Percentiles rank a stretch among this genome's conserved stretches.
Evolutionary conservation across 2,888 invertebrate genomes (phyloP).

Genomic region (Eupelmus urozonus): DNA sequence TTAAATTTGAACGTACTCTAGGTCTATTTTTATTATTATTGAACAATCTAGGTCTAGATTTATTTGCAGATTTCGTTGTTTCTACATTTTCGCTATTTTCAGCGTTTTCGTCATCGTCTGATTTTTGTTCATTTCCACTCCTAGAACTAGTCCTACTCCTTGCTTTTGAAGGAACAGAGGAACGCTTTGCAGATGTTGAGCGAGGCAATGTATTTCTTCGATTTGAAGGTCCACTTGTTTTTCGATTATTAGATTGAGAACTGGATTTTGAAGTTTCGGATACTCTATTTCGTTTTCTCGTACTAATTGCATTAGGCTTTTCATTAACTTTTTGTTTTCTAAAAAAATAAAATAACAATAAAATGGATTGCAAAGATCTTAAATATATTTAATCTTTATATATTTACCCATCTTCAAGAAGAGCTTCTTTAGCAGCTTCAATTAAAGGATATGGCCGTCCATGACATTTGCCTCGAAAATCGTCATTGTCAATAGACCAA

Average conservation of each 20-base stretch:
- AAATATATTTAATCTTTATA: not conserved
- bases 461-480: constrained; percentile 94
- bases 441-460: constrained; percentile 93
- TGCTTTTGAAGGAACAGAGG: constrained; percentile 17
- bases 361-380: not conserved
- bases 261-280: constrained; percentile 47
- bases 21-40: constrained; percentile 64
- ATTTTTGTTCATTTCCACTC: constrained; percentile 5
- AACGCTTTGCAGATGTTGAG: constrained; percentile 26
- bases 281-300: constrained; percentile 52
- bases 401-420: constrained; percentile 83
- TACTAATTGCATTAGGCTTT: constrained; percentile 47
- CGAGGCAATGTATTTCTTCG: constrained; percentile 45
- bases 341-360: not conserved
- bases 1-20: constrained; percentile 62
- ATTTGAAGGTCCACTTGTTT: constrained; percentile 19
- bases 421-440: constrained; percentile 92
- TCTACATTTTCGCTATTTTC: constrained; percentile 48
- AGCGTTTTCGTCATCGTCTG: constrained; percentile 42
- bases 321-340: constrained; percentile 59
- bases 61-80: constrained; percentile 29
- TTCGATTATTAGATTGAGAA: constrained; percentile 32
- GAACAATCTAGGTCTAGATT: constrained; percentile 36
- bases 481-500: constrained; percentile 96
- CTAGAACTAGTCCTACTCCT: constrained; percentile 42